Conservation (phyloP, 2,113 vertebrate species). For the Engystomops pustulosus region DNA sequence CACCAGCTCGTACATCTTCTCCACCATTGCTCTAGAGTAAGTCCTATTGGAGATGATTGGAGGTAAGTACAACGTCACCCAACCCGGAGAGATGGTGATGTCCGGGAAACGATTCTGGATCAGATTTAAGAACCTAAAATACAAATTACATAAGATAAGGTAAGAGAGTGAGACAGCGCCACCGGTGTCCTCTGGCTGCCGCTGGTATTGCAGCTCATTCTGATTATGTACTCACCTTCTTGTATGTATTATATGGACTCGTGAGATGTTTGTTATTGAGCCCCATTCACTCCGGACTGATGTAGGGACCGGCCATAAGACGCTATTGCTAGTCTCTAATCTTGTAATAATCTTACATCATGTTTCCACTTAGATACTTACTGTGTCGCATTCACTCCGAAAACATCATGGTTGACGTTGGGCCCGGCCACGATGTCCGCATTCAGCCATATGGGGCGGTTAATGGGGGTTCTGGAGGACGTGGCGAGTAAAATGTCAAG, state of each 20-base stretch:
- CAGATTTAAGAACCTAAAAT: conserved; percentile 81
- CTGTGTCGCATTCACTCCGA: conserved; percentile 72
- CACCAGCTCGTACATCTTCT: conserved; percentile 76
- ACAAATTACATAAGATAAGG: conserved; percentile 24
- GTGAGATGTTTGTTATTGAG: too few relatives aligned
- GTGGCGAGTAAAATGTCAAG: conserved; percentile 69
- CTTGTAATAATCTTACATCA: background rate
- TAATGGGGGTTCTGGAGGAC: conserved; percentile 65
- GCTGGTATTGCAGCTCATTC: background rate
- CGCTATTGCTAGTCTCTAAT: too few relatives aligned
- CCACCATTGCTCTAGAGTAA: conserved; percentile 78
- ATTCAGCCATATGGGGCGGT: conserved; percentile 77
- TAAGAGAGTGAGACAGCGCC: background rate
- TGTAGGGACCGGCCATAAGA: too few relatives aligned
- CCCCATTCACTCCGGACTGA: too few relatives aligned
- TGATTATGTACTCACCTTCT: too few relatives aligned
- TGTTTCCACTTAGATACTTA: conserved; percentile 60
- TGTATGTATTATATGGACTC: too few relatives aligned
- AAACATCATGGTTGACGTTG: conserved; percentile 72
- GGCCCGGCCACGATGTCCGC: conserved; percentile 79
- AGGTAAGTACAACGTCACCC: conserved; percentile 74
- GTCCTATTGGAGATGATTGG: conserved; percentile 63
- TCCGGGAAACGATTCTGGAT: conserved; percentile 79
- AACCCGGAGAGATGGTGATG: conserved; percentile 81
- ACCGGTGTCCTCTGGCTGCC: background rate